Percentiles rank a stretch among this genome's conserved stretches.
phyloP scores from a whole-genome alignment of 2,797 vertebrate species.

The Melanotaenia nigrans region DNA sequence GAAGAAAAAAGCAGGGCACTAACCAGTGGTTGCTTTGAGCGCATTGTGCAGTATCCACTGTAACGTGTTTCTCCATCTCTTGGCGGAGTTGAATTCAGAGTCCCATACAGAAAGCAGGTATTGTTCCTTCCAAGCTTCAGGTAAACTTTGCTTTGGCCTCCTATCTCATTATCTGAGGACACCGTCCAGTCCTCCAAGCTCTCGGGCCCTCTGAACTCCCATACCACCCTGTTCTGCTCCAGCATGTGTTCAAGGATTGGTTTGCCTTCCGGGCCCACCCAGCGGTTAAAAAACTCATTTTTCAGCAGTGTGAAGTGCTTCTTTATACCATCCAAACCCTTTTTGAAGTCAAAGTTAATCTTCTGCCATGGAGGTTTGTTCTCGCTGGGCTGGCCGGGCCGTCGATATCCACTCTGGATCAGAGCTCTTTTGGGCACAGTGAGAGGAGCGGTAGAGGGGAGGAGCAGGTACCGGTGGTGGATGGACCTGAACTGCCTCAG shows the following conservation, averaged over 20 bases:
- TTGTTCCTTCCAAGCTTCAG: conserved; percentile 87
- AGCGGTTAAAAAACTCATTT: conserved; percentile 77
- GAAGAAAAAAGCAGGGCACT: conserved; percentile 40
- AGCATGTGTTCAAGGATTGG: conserved; percentile 77
- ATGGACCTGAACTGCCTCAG: conserved; percentile 51
- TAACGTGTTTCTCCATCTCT: conserved; percentile 90
- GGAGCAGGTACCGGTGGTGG: conserved; percentile 37
- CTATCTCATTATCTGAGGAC: conserved; percentile 90
- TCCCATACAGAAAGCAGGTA: conserved; percentile 89
- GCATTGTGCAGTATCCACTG: conserved; percentile 93
- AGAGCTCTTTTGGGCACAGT: conserved; percentile 49
- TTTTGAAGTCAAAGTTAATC: conserved; percentile 82
- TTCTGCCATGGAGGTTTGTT: conserved; percentile 79
- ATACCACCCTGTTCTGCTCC: conserved; percentile 89
- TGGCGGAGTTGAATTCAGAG: conserved; percentile 84
- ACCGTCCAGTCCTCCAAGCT: conserved; percentile 88
- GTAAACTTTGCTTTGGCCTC: conserved; percentile 89
- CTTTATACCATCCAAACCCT: conserved; percentile 83
- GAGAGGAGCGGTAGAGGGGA: conserved; percentile 22
- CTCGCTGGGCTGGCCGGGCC: conserved; percentile 82
- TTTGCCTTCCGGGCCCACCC: conserved; percentile 84
- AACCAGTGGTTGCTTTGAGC: conserved; percentile 85
- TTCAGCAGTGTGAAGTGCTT: conserved; percentile 84
- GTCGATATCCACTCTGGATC: conserved; percentile 78
- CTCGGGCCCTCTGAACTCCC: conserved; percentile 91